A percentile compares a stretch with the other conserved stretches of the same genome.
Conservation (phyloP, 2,888 invertebrate species). For the Ditula angustiorana region DNA sequence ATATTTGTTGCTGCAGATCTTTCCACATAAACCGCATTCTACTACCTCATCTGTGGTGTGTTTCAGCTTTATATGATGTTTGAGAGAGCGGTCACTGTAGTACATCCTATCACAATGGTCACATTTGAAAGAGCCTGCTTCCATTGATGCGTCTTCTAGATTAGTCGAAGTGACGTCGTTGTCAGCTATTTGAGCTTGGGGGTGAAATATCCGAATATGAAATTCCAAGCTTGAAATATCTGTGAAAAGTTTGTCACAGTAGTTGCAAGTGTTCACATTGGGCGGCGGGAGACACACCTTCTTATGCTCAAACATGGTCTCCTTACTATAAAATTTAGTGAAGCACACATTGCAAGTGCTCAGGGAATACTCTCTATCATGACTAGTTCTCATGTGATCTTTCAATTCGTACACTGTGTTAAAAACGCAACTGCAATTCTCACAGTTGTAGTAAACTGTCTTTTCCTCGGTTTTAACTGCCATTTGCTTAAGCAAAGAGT, state of each 20-base stretch:
- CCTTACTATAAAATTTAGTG: constrained; percentile 66
- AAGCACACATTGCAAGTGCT: constrained; percentile 74
- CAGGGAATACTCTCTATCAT: constrained; percentile 63
- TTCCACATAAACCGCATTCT: constrained; percentile 64
- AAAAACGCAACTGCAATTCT: constrained; percentile 60
- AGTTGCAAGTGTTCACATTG: constrained; percentile 61
- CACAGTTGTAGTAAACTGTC: constrained; percentile 57
- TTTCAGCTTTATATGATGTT: constrained; percentile 72
- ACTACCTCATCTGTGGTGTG: constrained; percentile 65
- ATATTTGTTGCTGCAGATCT: constrained; percentile 71
- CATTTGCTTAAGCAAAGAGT: constrained; percentile 54
- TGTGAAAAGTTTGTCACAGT: constrained; percentile 73
- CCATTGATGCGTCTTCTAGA: constrained; percentile 48
- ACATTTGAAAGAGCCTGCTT: constrained; percentile 58
- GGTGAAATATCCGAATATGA: constrained; percentile 70
- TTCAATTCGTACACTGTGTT: constrained; percentile 63
- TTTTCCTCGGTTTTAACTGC: constrained; percentile 31
- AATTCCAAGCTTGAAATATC: constrained; percentile 70
- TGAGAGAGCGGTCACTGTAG: constrained; percentile 69
- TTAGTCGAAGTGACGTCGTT: constrained; percentile 62
- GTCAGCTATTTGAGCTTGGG: constrained; percentile 67
- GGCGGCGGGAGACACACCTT: constrained; percentile 65
- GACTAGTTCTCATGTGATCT: constrained; percentile 63
- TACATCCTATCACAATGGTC: constrained; percentile 64
- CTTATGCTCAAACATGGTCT: constrained; percentile 61